These are phyloP conservation scores for Neotoxoptera formosana DNA, from an alignment of 1,140 invertebrate species.

Conservation along the genomic window DNA sequence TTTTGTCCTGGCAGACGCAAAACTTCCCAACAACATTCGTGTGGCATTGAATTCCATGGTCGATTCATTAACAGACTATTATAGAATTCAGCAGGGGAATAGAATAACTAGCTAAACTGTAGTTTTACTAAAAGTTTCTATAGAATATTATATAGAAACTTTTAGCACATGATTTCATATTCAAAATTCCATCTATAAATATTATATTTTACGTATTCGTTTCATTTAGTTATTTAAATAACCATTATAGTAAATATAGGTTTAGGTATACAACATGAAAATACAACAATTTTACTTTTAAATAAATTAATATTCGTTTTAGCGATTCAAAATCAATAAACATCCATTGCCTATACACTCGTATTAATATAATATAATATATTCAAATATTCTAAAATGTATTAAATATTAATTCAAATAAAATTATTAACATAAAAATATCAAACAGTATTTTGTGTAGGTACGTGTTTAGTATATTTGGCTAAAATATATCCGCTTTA, in stretches of 20 bases:
- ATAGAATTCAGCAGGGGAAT: slow-evolving; percentile 12
- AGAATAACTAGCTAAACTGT: background rate
- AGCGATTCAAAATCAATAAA: background rate
- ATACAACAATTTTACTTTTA: background rate
- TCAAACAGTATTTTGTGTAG: background rate
- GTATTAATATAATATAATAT: background rate
- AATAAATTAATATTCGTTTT: background rate
- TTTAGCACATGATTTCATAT: background rate
- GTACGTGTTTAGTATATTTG: background rate
- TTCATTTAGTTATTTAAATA: background rate
- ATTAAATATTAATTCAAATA: background rate
- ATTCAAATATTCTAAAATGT: background rate
- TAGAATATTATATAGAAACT: background rate
- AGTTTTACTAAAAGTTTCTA: background rate
- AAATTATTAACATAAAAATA: background rate
- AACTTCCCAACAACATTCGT: background rate
- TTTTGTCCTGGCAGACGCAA: background rate
- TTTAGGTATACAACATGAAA: background rate
- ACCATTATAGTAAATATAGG: background rate
- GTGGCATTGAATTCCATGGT: background rate
- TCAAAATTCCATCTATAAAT: background rate
- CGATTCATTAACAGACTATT: slow-evolving; percentile 23
- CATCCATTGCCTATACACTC: background rate
- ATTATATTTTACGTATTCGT: background rate
- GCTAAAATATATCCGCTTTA: background rate